Percentiles rank a stretch among this genome's conserved stretches.
These are phyloP conservation scores for Phaedon cochleariae DNA, from an alignment of 2,888 invertebrate genomes.

Conservation along the genomic window DNA sequence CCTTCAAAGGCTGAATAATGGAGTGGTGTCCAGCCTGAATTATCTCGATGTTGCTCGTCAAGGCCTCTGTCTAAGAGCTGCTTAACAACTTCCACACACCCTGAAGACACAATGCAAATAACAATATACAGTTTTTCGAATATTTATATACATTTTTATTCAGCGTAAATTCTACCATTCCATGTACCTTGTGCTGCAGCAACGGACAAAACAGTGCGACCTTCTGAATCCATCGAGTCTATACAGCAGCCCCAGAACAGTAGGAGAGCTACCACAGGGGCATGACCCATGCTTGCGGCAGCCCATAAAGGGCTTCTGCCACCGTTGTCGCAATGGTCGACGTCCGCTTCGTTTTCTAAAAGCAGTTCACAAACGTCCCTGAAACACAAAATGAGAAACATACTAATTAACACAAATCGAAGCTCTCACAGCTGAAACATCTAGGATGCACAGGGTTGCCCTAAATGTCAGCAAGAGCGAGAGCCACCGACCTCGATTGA, in stretches of 20 bases:
- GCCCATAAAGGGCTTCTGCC: conserved; percentile 91
- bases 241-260: conserved; percentile 97
- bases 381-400: conserved; percentile 6
- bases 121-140: too few species aligned
- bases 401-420: too few species aligned
- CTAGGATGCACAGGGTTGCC: too few species aligned
- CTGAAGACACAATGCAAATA: conserved; percentile 50
- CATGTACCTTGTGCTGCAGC: conserved; percentile 86
- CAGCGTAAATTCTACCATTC: too few species aligned
- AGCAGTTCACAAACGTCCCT: conserved; percentile 91
- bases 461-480: too few species aligned
- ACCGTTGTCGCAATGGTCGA: conserved; percentile 83
- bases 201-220: conserved; percentile 86
- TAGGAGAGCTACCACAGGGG: conserved; percentile 82
- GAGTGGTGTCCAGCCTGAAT: conserved; percentile 96
- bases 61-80: conserved; percentile 87
- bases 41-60: conserved; percentile 89
- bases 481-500: too few species aligned
- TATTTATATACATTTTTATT: too few species aligned
- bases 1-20: conserved; percentile 96
- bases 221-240: conserved; percentile 93
- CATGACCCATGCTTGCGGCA: conserved; percentile 92
- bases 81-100: conserved; percentile 86
- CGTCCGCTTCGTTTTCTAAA: conserved; percentile 91
- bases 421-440: too few species aligned